A percentile compares a stretch with the other conserved stretches of the same genome.
These are phyloP conservation scores for Phortica variegata DNA, from an alignment of 1,140 invertebrate species.

Conservation along the genomic window DNA sequence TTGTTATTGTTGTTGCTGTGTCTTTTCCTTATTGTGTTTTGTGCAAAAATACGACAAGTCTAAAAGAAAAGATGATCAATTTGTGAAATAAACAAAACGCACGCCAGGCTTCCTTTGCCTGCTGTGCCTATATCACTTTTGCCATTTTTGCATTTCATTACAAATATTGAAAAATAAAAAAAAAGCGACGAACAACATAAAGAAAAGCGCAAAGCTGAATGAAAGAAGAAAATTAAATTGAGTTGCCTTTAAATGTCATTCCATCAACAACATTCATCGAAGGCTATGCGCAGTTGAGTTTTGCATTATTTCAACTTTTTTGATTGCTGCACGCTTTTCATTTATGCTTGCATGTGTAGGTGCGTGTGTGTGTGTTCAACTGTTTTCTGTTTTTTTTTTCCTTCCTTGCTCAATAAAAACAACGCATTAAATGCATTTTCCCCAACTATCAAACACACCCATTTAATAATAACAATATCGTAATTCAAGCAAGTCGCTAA, in stretches of 20 bases:
- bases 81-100: too few species aligned
- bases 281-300: conserved; percentile 33
- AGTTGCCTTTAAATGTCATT: conserved; percentile 45
- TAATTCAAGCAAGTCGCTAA: conserved; percentile 51
- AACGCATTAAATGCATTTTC: conserved; percentile 48
- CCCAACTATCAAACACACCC: conserved; percentile 46
- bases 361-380: neutral
- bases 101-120: too few species aligned
- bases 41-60: too few species aligned
- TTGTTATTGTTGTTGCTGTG: too few species aligned
- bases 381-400: conserved; percentile 7
- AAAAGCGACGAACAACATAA: too few species aligned
- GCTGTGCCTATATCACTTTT: too few species aligned
- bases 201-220: too few species aligned
- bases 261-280: conserved; percentile 30
- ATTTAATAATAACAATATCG: conserved; percentile 55
- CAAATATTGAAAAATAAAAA: too few species aligned
- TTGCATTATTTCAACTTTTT: conserved; percentile 35
- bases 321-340: neutral
- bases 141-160: too few species aligned
- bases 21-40: too few species aligned
- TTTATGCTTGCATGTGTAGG: neutral
- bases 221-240: conserved; percentile 39
- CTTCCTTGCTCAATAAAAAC: conserved; percentile 29
- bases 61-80: too few species aligned